phyloP scores from a whole-genome alignment of 2,113 vertebrate genomes.

The Cricetomys ansorgei region DNA sequence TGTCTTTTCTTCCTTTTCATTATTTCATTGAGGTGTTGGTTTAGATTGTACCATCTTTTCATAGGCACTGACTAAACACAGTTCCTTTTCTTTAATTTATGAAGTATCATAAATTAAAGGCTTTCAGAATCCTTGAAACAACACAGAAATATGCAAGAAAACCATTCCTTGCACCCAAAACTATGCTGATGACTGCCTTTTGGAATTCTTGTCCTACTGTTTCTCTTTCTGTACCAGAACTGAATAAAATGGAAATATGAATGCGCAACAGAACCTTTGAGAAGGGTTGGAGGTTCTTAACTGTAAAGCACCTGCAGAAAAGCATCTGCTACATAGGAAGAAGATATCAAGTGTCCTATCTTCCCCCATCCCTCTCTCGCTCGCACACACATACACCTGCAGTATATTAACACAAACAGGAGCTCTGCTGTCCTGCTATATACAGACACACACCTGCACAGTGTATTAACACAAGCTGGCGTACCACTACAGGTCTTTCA shows the following conservation, averaged over 20 bases:
- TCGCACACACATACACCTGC: neutral
- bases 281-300: neutral
- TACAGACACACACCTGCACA: neutral
- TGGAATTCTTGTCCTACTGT: neutral
- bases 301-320: neutral
- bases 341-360: neutral
- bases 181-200: neutral
- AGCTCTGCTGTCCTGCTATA: too few species aligned
- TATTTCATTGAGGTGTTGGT: neutral
- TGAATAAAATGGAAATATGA: neutral
- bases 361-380: too few species aligned
- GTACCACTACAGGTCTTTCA: neutral
- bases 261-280: neutral
- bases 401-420: neutral
- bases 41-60: neutral
- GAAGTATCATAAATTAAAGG: neutral
- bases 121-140: conserved; percentile 23
- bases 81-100: neutral
- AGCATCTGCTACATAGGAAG: neutral
- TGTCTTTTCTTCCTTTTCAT: neutral
- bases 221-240: conserved; percentile 6
- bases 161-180: neutral
- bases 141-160: neutral
- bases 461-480: neutral
- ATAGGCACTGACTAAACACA: neutral